phyloP scores from a whole-genome alignment of 2,888 invertebrate species.

The Laspeyria flexula region DNA sequence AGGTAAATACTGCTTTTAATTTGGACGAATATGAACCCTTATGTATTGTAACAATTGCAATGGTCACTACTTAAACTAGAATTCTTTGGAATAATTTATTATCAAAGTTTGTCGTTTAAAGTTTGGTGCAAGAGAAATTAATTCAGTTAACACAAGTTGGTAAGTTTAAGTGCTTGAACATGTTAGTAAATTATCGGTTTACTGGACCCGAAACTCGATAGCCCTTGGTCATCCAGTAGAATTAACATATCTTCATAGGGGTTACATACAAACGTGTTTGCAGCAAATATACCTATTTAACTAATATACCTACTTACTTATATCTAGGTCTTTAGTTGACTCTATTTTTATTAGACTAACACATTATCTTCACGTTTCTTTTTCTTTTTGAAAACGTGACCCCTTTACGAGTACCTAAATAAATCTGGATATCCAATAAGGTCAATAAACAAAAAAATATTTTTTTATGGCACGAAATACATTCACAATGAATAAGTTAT shows the following conservation, averaged over 20 bases:
- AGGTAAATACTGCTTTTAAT: constrained; percentile 41
- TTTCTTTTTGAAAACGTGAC: too few relatives aligned
- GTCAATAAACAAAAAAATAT: too few relatives aligned
- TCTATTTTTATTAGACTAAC: too few relatives aligned
- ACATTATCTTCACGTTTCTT: too few relatives aligned
- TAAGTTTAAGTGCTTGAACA: constrained; percentile 45
- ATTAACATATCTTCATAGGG: constrained; percentile 56
- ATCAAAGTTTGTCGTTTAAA: constrained; percentile 13
- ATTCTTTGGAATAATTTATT: constrained; percentile 18
- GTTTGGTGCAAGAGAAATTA: constrained; percentile 29
- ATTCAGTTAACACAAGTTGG: constrained; percentile 36
- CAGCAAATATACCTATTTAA: neutral
- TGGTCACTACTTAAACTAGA: neutral
- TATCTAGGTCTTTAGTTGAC: too few relatives aligned
- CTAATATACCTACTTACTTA: too few relatives aligned
- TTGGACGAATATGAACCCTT: constrained; percentile 22
- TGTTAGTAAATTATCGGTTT: constrained; percentile 68
- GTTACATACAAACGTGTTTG: constrained; percentile 46
- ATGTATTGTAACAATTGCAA: constrained; percentile 26
- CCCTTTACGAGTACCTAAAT: too few relatives aligned
- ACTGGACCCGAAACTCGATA: constrained; percentile 79
- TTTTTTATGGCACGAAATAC: too few relatives aligned
- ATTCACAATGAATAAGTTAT: too few relatives aligned
- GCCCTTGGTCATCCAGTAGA: constrained; percentile 73
- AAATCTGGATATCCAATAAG: too few relatives aligned